Evolutionary conservation across 53 echinoderm and acorn worm genomes (phyloP), one percentile per base, ranked within the genome.

Genomic region (Crossaster papposus): DNA sequence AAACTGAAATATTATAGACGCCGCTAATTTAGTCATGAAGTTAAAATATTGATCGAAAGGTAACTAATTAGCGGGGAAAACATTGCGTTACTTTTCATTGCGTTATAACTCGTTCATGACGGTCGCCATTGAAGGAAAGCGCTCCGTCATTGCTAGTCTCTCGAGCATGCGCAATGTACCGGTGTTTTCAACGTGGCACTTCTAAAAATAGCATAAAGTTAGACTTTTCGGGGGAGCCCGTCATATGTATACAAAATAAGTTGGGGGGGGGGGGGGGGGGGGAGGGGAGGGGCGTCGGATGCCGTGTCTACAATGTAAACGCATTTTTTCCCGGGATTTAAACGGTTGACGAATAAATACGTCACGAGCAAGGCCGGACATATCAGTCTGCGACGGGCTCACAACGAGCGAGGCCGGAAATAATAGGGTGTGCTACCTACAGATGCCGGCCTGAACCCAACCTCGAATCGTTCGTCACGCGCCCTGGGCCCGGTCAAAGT

Each of bases 121-220:
- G 53, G 72, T 30, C 84, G 84, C 84, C 84, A 84, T 84, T 44
- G 62, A 62, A 80, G 81, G 81, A 84, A 84, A 84, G 22, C 31
- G 53, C 84, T 51, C 51, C 72, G 71, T 84, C 84, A 71, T 84
- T 38, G 84, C 28, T 26, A 52, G 76, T 55, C 26, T 36, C 38
- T 38, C 38, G 58, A 30, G 87, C 87, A 87, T 87, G 87, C 87
- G 87, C 76, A 77, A 58, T 14, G 24, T 75, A 34, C 64, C 58
- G 54, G 58, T 28, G 35, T 87, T 87, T 87, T 87, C 87, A 87
- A 87, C 87, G 87, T 87, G 87, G 87, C 87, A 87, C 77, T 87
- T 76, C 74, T 37, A 72, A 87, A 86, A 87, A 87, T 87, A 87
- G 34, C 77, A 77, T 38, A 76, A 87, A 76, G 76, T 75, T 87